phyloP scores from a whole-genome alignment of 2,113 vertebrate species.

The Xiphophorus hellerii region DNA sequence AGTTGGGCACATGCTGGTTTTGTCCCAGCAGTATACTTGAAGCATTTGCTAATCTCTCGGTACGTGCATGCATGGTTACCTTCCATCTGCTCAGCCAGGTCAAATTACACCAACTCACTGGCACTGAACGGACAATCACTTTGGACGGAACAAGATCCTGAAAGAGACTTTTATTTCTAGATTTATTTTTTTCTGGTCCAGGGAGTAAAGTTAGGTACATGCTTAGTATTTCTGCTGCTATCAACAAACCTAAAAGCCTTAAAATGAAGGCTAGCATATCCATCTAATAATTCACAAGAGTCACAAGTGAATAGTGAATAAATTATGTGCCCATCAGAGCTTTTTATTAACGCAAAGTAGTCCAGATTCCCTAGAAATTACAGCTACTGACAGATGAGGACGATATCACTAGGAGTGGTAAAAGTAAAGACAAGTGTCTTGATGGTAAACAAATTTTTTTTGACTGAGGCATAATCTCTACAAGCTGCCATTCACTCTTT shows the following conservation, averaged over 20 bases:
- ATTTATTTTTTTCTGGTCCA: neutral
- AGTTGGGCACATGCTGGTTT: slow-evolving; percentile 4
- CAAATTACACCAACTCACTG: neutral
- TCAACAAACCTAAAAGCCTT: neutral
- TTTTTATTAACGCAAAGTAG: neutral
- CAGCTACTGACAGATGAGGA: too few relatives aligned
- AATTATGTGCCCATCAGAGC: neutral
- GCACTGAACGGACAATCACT: neutral
- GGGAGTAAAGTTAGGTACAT: neutral
- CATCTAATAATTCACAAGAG: neutral
- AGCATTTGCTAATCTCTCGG: slow-evolving; percentile 15
- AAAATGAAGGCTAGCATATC: neutral
- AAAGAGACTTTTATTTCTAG: neutral
- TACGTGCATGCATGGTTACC: slow-evolving; percentile 17
- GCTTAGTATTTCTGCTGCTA: neutral
- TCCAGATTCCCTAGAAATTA: too few relatives aligned
- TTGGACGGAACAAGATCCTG: neutral
- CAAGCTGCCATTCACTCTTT: too few relatives aligned
- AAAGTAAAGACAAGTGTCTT: too few relatives aligned
- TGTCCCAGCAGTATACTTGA: neutral
- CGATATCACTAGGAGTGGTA: too few relatives aligned
- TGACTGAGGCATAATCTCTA: too few relatives aligned
- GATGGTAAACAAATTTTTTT: too few relatives aligned
- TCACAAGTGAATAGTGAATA: neutral
- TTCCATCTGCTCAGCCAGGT: slow-evolving; percentile 18